Conservation (phyloP, 2,888 invertebrate species). For the Nineta flava region DNA sequence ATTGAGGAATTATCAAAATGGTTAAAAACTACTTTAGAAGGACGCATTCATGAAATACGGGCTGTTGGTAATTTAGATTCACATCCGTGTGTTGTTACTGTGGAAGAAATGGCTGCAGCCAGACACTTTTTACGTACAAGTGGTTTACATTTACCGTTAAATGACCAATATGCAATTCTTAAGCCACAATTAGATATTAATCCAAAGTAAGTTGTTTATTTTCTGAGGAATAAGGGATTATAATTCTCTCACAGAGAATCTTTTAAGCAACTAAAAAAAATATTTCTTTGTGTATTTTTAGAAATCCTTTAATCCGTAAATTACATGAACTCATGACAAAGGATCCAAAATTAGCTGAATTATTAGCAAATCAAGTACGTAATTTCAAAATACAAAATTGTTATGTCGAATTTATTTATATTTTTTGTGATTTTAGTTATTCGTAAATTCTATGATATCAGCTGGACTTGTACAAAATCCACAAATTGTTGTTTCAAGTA, state of each 20-base stretch:
- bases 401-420: conserved; percentile 4
- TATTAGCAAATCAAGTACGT: conserved; percentile 67
- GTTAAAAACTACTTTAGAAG: conserved; percentile 57
- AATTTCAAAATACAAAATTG: conserved; percentile 1
- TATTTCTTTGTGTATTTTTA: conserved; percentile 25
- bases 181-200: conserved; percentile 91
- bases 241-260: neutral
- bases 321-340: conserved; percentile 53
- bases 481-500: conserved; percentile 60
- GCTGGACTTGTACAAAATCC: conserved; percentile 91
- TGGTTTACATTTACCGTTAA: conserved; percentile 64
- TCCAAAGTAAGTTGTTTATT: conserved; percentile 47
- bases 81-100: conserved; percentile 90
- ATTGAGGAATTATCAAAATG: conserved; percentile 64
- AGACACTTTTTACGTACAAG: conserved; percentile 87
- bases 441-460: conserved; percentile 87
- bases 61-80: conserved; percentile 69
- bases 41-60: conserved; percentile 69
- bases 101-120: conserved; percentile 93
- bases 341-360: conserved; percentile 66
- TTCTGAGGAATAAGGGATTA: neutral
- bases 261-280: neutral
- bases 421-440: conserved; percentile 42
- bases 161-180: conserved; percentile 68
- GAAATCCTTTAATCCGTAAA: conserved; percentile 83